Conservation (phyloP, 1,140 invertebrate species). For the Macrocentrus cingulum region DNA sequence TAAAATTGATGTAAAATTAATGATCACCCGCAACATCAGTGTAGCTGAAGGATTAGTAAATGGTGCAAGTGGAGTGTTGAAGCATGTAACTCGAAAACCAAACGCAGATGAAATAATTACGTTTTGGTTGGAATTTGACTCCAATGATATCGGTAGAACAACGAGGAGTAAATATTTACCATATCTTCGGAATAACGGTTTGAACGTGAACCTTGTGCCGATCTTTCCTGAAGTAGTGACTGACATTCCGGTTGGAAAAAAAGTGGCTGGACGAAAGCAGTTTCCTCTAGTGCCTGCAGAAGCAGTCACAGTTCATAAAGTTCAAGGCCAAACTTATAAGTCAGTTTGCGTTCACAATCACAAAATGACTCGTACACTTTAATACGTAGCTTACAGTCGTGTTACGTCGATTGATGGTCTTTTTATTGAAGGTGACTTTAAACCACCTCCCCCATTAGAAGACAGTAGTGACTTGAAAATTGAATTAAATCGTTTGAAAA, state of each 20-base stretch:
- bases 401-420: background rate
- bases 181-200: background rate
- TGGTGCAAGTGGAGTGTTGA: background rate
- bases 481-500: background rate
- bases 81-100: background rate
- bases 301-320: background rate
- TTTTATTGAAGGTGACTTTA: background rate
- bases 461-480: background rate
- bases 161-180: background rate
- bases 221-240: background rate
- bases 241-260: background rate
- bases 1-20: background rate
- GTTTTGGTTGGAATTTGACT: slow-evolving; percentile 12
- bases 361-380: background rate
- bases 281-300: slow-evolving; percentile 6
- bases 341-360: background rate
- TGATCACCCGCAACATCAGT: slow-evolving; percentile 3
- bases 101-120: background rate
- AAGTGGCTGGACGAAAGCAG: background rate
- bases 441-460: background rate
- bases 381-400: slow-evolving; percentile 6
- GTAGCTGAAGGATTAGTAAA: slow-evolving; percentile 10
- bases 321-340: slow-evolving; percentile 5
- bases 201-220: background rate
- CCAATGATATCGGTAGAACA: background rate